Conservation (phyloP, 2,888 invertebrate species). For the Lasiommata megera region DNA sequence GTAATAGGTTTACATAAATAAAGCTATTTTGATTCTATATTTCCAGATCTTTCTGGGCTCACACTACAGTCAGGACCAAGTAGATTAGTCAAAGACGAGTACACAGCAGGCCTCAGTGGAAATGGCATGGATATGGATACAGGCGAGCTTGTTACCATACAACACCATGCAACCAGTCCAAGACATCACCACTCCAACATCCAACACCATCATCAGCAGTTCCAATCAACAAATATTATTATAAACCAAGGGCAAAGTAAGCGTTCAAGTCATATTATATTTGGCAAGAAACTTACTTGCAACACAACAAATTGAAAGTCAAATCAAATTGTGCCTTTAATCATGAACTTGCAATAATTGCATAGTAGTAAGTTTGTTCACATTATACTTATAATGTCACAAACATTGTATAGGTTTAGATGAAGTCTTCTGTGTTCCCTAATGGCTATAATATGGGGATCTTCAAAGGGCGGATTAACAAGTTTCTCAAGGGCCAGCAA, state of each 20-base stretch:
- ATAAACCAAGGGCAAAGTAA: constrained; percentile 76
- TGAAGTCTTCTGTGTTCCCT: too few relatives aligned
- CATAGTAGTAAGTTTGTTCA: too few relatives aligned
- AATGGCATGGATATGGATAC: constrained; percentile 81
- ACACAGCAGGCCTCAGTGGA: constrained; percentile 88
- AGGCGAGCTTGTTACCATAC: constrained; percentile 73
- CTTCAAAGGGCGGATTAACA: too few relatives aligned
- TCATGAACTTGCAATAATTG: too few relatives aligned
- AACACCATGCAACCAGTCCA: constrained; percentile 75
- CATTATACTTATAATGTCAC: too few relatives aligned
- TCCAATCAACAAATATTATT: constrained; percentile 69
- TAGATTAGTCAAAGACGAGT: constrained; percentile 95
- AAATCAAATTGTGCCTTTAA: too few relatives aligned
- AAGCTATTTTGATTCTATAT: constrained; percentile 29
- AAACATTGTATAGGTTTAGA: too few relatives aligned
- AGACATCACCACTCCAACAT: constrained; percentile 69
- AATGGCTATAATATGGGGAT: too few relatives aligned
- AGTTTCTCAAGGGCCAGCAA: too few relatives aligned
- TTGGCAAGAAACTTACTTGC: too few relatives aligned
- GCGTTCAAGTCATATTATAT: constrained; percentile 31
- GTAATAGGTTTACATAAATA: too few relatives aligned
- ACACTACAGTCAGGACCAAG: constrained; percentile 92
- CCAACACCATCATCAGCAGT: constrained; percentile 73
- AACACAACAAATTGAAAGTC: too few relatives aligned
- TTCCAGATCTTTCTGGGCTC: constrained; percentile 93